These are phyloP conservation scores for Tokudaia muenninki DNA, from an alignment of 2,797 vertebrate species.

Conservation along the genomic window DNA sequence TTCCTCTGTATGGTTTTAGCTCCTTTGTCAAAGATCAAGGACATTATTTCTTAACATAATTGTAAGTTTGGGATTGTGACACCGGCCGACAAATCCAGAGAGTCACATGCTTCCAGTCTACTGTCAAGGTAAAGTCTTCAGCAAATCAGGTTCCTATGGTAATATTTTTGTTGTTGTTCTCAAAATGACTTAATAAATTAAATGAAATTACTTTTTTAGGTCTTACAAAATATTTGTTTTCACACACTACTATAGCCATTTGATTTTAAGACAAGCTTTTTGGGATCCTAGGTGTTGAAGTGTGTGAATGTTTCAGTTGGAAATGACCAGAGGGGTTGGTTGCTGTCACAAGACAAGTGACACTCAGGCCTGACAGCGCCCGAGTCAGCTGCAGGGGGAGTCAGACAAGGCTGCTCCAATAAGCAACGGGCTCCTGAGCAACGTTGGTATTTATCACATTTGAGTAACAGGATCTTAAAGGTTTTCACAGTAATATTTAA, in stretches of 20 bases:
- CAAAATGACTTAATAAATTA: conserved; percentile 20
- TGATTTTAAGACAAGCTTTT: conserved; percentile 52
- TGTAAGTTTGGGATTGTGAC: conserved; percentile 94
- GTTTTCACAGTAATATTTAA: too few species aligned
- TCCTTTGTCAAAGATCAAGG: too few species aligned
- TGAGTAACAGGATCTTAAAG: too few species aligned
- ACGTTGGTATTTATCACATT: too few species aligned
- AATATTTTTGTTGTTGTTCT: conserved; percentile 39
- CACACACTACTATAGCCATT: background rate
- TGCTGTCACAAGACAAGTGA: background rate
- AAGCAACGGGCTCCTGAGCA: too few species aligned
- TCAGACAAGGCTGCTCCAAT: too few species aligned
- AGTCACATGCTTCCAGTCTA: conserved; percentile 94
- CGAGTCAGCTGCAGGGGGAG: too few species aligned
- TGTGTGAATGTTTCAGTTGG: conserved; percentile 54
- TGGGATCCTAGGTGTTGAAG: background rate
- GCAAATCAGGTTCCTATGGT: background rate
- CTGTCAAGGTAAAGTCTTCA: conserved; percentile 93
- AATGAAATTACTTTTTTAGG: conserved; percentile 39
- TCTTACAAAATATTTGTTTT: conserved; percentile 43
- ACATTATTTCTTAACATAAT: conserved; percentile 87
- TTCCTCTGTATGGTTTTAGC: too few species aligned
- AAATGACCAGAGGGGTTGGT: background rate
- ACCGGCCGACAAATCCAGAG: conserved; percentile 92
- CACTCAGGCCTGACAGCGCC: too few species aligned